A percentile compares a stretch with the other conserved stretches of the same genome.
phyloP scores from a whole-genome alignment of 2,888 invertebrate genomes.

The Lithophane socia region DNA sequence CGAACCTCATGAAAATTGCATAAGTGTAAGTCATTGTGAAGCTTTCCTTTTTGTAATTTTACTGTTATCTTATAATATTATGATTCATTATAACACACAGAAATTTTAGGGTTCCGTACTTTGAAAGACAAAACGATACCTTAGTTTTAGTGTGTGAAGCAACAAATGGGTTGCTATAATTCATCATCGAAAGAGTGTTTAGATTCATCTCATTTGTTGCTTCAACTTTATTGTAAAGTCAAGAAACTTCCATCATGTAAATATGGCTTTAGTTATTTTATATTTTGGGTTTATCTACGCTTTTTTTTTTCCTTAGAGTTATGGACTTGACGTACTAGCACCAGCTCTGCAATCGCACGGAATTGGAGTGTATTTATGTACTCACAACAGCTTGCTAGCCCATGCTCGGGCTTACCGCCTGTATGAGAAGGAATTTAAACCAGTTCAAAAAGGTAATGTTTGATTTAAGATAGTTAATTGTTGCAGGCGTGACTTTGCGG shows the following conservation, averaged over 20 bases:
- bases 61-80: not conserved
- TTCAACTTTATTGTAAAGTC: not conserved
- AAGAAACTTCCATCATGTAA: not conserved
- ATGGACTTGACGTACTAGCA: slow-evolving; percentile 88
- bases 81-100: not conserved
- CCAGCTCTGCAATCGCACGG: slow-evolving; percentile 87
- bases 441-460: slow-evolving; percentile 85
- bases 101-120: not conserved
- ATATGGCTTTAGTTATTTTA: not conserved
- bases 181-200: not conserved
- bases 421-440: slow-evolving; percentile 90
- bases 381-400: slow-evolving; percentile 91
- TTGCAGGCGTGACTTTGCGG: too few relatives aligned
- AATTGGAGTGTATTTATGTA: slow-evolving; percentile 91
- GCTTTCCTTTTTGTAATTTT: not conserved
- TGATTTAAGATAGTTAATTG: too few relatives aligned
- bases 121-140: not conserved
- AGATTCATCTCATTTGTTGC: not conserved
- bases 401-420: slow-evolving; percentile 92
- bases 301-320: slow-evolving; percentile 75
- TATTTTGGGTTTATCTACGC: too few relatives aligned
- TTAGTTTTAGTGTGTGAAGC: not conserved
- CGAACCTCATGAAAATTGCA: slow-evolving; percentile 91
- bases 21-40: slow-evolving; percentile 74
- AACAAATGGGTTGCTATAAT: too few relatives aligned